Evolutionary conservation across 2,888 invertebrate species (phyloP).

Genomic region (Cyclophora punctaria): DNA sequence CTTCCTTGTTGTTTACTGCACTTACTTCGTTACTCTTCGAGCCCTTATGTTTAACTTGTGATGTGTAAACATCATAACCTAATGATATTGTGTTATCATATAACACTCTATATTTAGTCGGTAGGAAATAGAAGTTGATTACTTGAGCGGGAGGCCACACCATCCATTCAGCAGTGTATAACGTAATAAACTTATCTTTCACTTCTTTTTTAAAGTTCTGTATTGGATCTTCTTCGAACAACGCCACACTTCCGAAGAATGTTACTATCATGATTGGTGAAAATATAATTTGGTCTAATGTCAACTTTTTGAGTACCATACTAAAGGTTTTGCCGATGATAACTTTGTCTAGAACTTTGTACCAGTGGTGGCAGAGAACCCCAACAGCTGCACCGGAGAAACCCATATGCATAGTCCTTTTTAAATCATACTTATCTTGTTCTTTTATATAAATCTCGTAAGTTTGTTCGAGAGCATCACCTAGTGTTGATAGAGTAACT

Average conservation of each 20-base stretch:
- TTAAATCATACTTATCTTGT: slow-evolving; percentile 74
- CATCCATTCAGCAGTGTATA: slow-evolving; percentile 93
- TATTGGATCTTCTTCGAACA: slow-evolving; percentile 80
- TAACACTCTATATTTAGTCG: slow-evolving; percentile 88
- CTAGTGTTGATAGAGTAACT: slow-evolving; percentile 82
- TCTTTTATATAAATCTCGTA: slow-evolving; percentile 82
- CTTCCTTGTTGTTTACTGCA: not conserved
- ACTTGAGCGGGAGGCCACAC: slow-evolving; percentile 97
- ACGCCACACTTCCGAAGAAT: slow-evolving; percentile 86
- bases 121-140: slow-evolving; percentile 92
- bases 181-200: slow-evolving; percentile 81
- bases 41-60: slow-evolving; percentile 82
- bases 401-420: slow-evolving; percentile 85
- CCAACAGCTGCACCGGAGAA: slow-evolving; percentile 87
- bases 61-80: slow-evolving; percentile 91
- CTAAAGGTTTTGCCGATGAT: slow-evolving; percentile 82
- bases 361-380: slow-evolving; percentile 91
- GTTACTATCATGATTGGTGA: slow-evolving; percentile 88
- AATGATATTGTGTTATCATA: slow-evolving; percentile 93
- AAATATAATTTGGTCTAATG: slow-evolving; percentile 89
- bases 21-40: slow-evolving; percentile 19
- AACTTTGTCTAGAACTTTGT: slow-evolving; percentile 83
- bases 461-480: slow-evolving; percentile 88
- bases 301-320: slow-evolving; percentile 84
- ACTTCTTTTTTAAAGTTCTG: slow-evolving; percentile 81